phyloP scores from a whole-genome alignment of 1,140 invertebrate species.

The Mycetomoellerius zeteki region DNA sequence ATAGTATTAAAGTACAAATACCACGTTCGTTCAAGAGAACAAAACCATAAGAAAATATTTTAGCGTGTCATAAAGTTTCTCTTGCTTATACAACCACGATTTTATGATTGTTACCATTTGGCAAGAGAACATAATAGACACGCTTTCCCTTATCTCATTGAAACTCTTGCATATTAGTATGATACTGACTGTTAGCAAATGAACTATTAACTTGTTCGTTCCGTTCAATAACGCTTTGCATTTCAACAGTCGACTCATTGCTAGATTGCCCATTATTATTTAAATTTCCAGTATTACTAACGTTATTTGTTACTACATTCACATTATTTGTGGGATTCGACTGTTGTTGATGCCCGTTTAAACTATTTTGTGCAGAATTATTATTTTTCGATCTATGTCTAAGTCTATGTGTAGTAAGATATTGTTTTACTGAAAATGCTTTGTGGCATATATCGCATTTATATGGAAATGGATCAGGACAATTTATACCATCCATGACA shows the following conservation, averaged over 20 bases:
- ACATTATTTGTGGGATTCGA: conserved; percentile 52
- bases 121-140: conserved; percentile 86
- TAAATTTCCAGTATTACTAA: conserved; percentile 64
- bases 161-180: conserved; percentile 84
- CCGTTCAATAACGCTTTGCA: conserved; percentile 83
- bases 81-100: conserved; percentile 84
- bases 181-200: conserved; percentile 82
- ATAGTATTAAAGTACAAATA: conserved; percentile 75
- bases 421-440: conserved; percentile 87
- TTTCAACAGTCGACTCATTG: conserved; percentile 81
- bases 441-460: conserved; percentile 88
- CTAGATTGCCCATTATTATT: conserved; percentile 77
- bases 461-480: conserved; percentile 85
- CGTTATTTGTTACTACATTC: conserved; percentile 66
- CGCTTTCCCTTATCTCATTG: conserved; percentile 87
- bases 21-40: conserved; percentile 42
- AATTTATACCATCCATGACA: conserved; percentile 77
- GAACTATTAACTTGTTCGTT: conserved; percentile 77
- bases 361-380: conserved; percentile 69
- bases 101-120: conserved; percentile 86
- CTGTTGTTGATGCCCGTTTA: conserved; percentile 70
- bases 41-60: conserved; percentile 71
- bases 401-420: conserved; percentile 86
- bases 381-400: conserved; percentile 85
- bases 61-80: conserved; percentile 77